Evolutionary conservation across 2,113 vertebrate species (phyloP), one percentile per base, ranked within the genome.

Genomic region (Varanus komodoensis): DNA sequence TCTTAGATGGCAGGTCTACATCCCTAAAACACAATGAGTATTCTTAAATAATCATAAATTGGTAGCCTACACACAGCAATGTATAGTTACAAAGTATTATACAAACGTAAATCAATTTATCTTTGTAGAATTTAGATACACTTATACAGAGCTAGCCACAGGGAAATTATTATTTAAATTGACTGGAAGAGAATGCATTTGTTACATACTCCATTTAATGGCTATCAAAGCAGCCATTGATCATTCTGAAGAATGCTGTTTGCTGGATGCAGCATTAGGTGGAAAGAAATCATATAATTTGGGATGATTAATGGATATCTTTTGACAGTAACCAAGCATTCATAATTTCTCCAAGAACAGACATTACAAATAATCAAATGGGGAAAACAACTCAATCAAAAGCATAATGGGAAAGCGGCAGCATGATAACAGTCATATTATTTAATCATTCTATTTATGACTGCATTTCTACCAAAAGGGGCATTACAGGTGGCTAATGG

Each of bases 301-400:
- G 69, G 2, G 82, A 91, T 89, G 87, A 94, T 79, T 90, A 89
- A 92, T 85, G 19, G 78, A 86, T 92, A 78, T 89, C 88, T 89
- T 94, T 68, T 89, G 17, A 4, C 11, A 92, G 68, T 48, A 91
- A 54, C 34, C 52, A 67, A 48, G 19, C 17, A 82, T 17, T 81
- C 1, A 57, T 6, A 25, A 80, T 23, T 88, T 75, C 27, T 23
- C 44, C 91, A 92, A 92, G 2, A 86, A 82, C 6, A 85, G 5
- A 52, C 1, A 57, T 84, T 73, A 74, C 48, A 71, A 85, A 73
- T 71, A 74, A 85, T 54, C 19, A 75, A 75, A 84, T 32, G 67
- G 38, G 25, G 21, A 44, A 48, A 84, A 69, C 34, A 69, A 69
- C 23, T 38, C 67, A 34, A 69, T 69, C 32, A 69, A 69, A 23